These are phyloP conservation scores for Eubasilissa regina DNA, from an alignment of 1,140 invertebrate species.

Conservation along the genomic window DNA sequence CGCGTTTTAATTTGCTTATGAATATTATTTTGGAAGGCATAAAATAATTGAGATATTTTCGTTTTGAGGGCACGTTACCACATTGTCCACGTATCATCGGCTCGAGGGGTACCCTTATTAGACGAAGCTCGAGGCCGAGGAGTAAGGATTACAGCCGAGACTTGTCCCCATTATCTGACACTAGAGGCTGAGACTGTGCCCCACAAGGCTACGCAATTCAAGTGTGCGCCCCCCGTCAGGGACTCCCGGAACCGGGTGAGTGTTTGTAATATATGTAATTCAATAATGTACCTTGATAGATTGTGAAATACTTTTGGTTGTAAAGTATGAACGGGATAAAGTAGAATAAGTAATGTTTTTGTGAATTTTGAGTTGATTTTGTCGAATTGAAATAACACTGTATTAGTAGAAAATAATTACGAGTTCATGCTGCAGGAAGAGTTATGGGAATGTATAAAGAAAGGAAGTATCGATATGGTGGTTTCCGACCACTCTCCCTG, in stretches of 20 bases:
- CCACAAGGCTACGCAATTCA: slow-evolving; percentile 77
- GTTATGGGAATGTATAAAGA: slow-evolving; percentile 76
- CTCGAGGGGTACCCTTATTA: slow-evolving; percentile 72
- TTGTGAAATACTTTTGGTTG: too few relatives aligned
- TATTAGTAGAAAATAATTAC: too few relatives aligned
- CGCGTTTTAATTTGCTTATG: too few relatives aligned
- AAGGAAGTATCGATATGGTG: slow-evolving; percentile 76
- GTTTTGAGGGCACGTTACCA: slow-evolving; percentile 75
- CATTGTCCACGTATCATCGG: slow-evolving; percentile 81
- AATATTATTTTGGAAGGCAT: background rate
- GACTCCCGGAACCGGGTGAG: slow-evolving; percentile 74
- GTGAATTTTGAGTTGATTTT: too few relatives aligned
- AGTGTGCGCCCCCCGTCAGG: slow-evolving; percentile 82
- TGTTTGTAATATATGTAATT: background rate
- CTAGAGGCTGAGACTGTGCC: slow-evolving; percentile 77
- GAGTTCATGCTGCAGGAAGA: slow-evolving; percentile 67
- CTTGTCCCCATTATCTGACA: slow-evolving; percentile 83
- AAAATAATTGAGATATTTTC: background rate
- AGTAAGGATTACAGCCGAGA: slow-evolving; percentile 77
- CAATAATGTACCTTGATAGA: too few relatives aligned
- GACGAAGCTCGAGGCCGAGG: slow-evolving; percentile 67
- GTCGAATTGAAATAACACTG: too few relatives aligned
- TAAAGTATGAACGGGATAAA: too few relatives aligned
- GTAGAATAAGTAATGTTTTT: too few relatives aligned
- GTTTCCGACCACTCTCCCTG: slow-evolving; percentile 85